Percentiles rank a stretch among this genome's conserved stretches.
phyloP scores from a whole-genome alignment of 1,140 invertebrate genomes.

The Ooceraea biroi region DNA sequence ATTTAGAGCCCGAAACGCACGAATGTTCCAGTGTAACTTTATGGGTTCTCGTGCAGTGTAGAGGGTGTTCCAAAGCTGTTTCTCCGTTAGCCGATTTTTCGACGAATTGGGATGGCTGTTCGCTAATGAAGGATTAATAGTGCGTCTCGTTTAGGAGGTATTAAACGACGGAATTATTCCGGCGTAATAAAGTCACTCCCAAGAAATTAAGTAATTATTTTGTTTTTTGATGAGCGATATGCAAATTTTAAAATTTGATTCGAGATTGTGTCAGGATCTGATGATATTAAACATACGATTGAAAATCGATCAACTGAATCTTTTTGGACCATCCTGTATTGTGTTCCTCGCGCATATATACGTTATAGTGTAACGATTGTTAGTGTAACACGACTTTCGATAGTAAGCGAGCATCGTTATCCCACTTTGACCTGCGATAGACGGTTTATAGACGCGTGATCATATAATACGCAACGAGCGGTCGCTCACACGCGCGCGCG shows the following conservation, averaged over 20 bases:
- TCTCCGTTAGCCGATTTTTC: constrained; percentile 12
- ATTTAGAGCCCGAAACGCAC: constrained; percentile 38
- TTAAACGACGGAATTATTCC: too few relatives aligned
- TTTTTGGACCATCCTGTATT: neutral
- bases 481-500: constrained; percentile 22
- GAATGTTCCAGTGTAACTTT: constrained; percentile 26
- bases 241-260: too few relatives aligned
- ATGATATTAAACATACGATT: too few relatives aligned
- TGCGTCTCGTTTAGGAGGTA: neutral
- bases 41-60: neutral
- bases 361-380: constrained; percentile 4
- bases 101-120: neutral
- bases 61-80: neutral
- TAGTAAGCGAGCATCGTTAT: constrained; percentile 56
- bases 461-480: constrained; percentile 52
- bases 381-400: constrained; percentile 46
- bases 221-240: too few relatives aligned
- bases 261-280: too few relatives aligned
- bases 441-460: constrained; percentile 47
- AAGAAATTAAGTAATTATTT: too few relatives aligned
- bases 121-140: neutral
- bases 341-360: neutral
- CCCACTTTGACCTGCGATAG: constrained; percentile 51
- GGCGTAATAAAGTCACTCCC: too few relatives aligned
- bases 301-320: neutral